A percentile compares a stretch with the other conserved stretches of the same genome.
Evolutionary conservation across 2,113 vertebrate genomes (phyloP).

Genomic region (Clinocottus analis): DNA sequence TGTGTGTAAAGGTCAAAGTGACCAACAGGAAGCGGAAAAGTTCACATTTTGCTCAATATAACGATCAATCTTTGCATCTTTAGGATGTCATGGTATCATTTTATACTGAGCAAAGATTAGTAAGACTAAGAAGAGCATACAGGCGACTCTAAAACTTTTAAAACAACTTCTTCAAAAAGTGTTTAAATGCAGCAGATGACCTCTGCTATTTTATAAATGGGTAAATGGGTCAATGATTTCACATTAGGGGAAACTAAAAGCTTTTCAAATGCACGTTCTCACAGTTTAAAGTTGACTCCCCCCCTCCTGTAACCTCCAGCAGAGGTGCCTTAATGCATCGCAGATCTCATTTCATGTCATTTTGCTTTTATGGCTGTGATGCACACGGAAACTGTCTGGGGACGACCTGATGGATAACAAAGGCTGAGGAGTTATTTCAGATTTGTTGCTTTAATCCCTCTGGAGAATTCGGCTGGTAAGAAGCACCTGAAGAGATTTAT

Average conservation of each 20-base stretch:
- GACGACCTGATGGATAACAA: constrained; percentile 30
- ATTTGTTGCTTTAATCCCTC: constrained; percentile 52
- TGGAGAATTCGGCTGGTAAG: constrained; percentile 29
- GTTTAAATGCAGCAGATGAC: neutral
- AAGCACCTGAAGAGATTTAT: constrained; percentile 34
- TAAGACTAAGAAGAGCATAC: neutral
- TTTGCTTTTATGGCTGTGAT: constrained; percentile 30
- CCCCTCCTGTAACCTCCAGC: neutral
- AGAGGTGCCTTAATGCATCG: constrained; percentile 23
- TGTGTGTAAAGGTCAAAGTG: constrained; percentile 20
- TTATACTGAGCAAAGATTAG: neutral
- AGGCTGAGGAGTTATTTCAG: constrained; percentile 29
- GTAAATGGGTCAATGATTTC: constrained; percentile 18
- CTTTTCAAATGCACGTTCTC: constrained; percentile 17
- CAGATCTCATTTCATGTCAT: constrained; percentile 13
- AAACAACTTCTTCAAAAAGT: constrained; percentile 3
- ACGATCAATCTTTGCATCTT: neutral
- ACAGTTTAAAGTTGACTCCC: neutral
- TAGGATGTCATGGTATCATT: neutral
- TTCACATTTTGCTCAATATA: neutral
- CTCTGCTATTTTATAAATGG: neutral
- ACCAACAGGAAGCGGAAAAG: neutral
- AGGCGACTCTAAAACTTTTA: neutral
- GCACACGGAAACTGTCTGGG: constrained; percentile 10
- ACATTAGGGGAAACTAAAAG: constrained; percentile 8